Percentiles rank a stretch among this genome's conserved stretches.
phyloP scores from a whole-genome alignment of 2,113 vertebrate genomes.

The Stegostoma tigrinum region DNA sequence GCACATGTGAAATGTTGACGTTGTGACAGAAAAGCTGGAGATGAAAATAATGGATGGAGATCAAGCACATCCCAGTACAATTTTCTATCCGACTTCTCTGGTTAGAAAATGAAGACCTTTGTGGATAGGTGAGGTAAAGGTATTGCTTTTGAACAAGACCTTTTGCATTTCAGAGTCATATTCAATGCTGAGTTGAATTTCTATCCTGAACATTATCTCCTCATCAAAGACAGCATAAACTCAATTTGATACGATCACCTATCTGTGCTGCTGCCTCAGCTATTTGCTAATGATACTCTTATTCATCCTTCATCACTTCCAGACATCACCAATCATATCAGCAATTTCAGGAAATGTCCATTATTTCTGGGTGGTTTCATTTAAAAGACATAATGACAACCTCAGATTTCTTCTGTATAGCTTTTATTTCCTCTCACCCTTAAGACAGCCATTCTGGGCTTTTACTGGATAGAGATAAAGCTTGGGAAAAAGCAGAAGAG shows the following conservation, averaged over 20 bases:
- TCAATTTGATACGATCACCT: too few species aligned
- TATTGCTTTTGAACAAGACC: too few species aligned
- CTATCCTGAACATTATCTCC: too few species aligned
- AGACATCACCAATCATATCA: background rate
- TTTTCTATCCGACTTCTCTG: background rate
- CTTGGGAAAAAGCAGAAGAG: background rate
- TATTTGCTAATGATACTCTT: too few species aligned
- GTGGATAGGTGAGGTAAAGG: too few species aligned
- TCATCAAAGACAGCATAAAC: too few species aligned
- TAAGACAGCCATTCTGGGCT: background rate
- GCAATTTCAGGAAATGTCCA: background rate
- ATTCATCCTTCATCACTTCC: too few species aligned
- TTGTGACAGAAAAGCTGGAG: background rate
- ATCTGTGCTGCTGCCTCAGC: too few species aligned
- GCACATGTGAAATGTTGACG: background rate
- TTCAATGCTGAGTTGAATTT: too few species aligned
- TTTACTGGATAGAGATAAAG: background rate
- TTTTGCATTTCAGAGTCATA: too few species aligned
- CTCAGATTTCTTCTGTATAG: background rate
- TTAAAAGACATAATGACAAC: background rate
- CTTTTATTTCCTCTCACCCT: background rate
- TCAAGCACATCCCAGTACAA: background rate
- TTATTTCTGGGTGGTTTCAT: background rate
- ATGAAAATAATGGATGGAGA: background rate
- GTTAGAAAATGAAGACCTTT: too few species aligned